Evolutionary conservation across 2,888 invertebrate genomes (phyloP).

Genomic region (Pinctada fucata): DNA sequence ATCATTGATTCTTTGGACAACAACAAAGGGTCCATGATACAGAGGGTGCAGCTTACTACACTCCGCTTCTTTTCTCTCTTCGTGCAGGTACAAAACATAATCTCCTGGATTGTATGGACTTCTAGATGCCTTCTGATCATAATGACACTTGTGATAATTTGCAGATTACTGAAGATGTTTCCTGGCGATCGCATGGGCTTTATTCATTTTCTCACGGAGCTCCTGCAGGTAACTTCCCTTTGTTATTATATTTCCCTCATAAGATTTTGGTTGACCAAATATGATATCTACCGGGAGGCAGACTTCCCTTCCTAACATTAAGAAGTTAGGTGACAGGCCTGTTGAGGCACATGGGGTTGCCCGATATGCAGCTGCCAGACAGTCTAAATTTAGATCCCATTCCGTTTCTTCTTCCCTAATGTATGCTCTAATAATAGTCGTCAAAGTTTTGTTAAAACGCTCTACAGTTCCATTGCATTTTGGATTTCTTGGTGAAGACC

Average conservation of each 20-base stretch:
- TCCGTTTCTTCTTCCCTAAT: conserved; percentile 32
- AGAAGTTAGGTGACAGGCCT: conserved; percentile 39
- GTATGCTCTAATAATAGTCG: conserved; percentile 38
- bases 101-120: conserved; percentile 4
- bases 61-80: conserved; percentile 7
- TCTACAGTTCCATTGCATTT: conserved; percentile 42
- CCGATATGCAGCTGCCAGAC: conserved; percentile 43
- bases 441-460: conserved; percentile 38
- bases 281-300: conserved; percentile 37
- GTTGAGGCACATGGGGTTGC: conserved; percentile 37
- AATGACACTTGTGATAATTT: conserved; percentile 25
- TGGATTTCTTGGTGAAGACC: conserved; percentile 38
- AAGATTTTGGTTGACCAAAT: background rate
- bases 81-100: conserved; percentile 15
- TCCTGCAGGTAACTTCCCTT: conserved; percentile 19
- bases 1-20: conserved; percentile 14
- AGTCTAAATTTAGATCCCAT: conserved; percentile 45
- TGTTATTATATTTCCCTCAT: too few relatives aligned
- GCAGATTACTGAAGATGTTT: conserved; percentile 7
- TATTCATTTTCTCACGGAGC: background rate
- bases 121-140: conserved; percentile 19
- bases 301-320: conserved; percentile 44
- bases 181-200: conserved; percentile 31
- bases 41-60: conserved; percentile 3
- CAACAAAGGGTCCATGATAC: background rate